Evolutionary conservation across 2,113 vertebrate genomes (phyloP).

Genomic region (Myrmecophaga tridactyla): DNA sequence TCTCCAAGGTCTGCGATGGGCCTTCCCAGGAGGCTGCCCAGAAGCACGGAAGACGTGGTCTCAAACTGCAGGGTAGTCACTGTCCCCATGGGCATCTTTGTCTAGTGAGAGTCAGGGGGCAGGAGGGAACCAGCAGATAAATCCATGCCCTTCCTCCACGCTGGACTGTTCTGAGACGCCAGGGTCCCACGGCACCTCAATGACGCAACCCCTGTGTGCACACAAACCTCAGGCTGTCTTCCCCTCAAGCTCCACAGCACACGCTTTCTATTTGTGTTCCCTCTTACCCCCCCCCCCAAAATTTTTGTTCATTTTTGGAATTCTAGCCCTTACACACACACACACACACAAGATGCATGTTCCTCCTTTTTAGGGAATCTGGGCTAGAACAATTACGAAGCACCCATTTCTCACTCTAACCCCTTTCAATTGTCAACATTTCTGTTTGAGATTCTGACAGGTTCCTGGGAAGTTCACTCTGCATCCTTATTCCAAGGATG

Average conservation of each 20-base stretch:
- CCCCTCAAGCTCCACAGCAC: neutral
- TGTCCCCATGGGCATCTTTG: too few relatives aligned
- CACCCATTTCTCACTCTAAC: neutral
- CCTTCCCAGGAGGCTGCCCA: rapidly evolving
- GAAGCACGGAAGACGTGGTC: neutral
- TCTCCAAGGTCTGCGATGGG: too few relatives aligned
- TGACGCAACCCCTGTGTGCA: neutral
- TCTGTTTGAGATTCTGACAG: too few relatives aligned
- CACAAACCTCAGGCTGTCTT: rapidly evolving
- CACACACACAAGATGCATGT: rapidly evolving
- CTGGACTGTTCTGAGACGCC: too few relatives aligned
- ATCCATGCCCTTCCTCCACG: too few relatives aligned
- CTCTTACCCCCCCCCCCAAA: too few relatives aligned
- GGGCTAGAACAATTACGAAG: too few relatives aligned
- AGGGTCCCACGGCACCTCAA: neutral
- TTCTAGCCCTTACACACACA: neutral
- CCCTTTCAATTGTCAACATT: too few relatives aligned
- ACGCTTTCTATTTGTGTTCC: too few relatives aligned
- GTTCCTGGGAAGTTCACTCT: neutral
- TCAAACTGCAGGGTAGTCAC: neutral
- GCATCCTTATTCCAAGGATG: neutral
- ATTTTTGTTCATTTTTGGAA: neutral
- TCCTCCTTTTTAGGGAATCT: neutral
- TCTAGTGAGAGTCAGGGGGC: too few relatives aligned
- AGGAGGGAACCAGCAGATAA: neutral